Base-by-base conservation (phyloP, 2,797 vertebrate genomes). In the Siniperca undulata region DNA sequence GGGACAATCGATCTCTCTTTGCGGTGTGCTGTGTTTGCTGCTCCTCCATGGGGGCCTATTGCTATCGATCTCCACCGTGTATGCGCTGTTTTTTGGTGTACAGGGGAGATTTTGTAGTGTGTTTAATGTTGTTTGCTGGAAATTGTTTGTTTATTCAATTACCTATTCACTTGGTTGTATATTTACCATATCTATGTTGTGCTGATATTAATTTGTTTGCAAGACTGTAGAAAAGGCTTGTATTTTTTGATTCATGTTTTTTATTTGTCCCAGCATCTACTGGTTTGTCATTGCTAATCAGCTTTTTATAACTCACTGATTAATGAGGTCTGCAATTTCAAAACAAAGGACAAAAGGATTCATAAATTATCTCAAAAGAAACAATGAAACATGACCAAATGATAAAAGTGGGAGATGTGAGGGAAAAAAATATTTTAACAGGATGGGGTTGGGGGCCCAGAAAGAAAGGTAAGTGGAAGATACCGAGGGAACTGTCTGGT, bases 1-100 rank as follows among this genome's bases (percentile, higher is more conserved):
- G 86, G 85, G 88, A 86, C 82, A 77, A 94, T 95, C 77, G 88
- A 95, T 94, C 86, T 84, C 73, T 91, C 77, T 91, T 85, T 87
- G 88, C 82, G 8, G 77, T 81, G 78, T 81, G 78, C 79, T 87
- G 83, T 89, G 90, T 92, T 89, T 81, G 84, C 84, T 69, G 61
- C 74, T 87, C 70, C 84, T 91, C 86, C 86, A 64, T 75, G 72
- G 88, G 77, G 86, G 70, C 84, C 74, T 66, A 81, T 92, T 91
- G 85, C 87, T 71, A 93, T 94, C 56, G 88, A 93, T 90, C 81
- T 36, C 50, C 24, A 36, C 24, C 52, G 42, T 83, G 73, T 71
- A 70, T 85, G 76, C 70, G 65, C 56, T 72, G 61, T 46, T 77
- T 74, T 74, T 40, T 30, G 34, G 40, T 71, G 17, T 78, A 68